Conservation (phyloP, 2,113 vertebrate species). For the Oreochromis spilurus region DNA sequence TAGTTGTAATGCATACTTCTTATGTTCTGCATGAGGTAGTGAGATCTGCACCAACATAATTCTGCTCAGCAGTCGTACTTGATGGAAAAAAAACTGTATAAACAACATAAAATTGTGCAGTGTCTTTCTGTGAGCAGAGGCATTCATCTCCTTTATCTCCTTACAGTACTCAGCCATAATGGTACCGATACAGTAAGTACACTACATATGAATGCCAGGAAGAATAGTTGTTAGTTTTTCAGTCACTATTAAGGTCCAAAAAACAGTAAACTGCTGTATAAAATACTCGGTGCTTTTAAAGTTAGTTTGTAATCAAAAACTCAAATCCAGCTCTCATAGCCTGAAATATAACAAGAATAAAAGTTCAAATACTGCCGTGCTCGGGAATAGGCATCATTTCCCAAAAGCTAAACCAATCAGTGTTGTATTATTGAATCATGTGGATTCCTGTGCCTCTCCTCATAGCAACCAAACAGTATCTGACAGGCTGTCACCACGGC, state of each 20-base stretch:
- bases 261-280: neutral
- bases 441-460: slow-evolving; percentile 37
- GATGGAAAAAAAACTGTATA: neutral
- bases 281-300: neutral
- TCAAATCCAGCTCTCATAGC: neutral
- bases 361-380: neutral
- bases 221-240: neutral
- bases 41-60: neutral
- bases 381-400: neutral
- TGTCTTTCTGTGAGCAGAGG: neutral
- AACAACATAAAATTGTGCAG: neutral
- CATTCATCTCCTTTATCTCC: neutral
- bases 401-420: slow-evolving; percentile 14
- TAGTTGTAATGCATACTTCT: neutral
- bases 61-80: neutral
- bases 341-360: neutral
- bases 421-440: slow-evolving; percentile 24
- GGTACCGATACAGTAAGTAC: neutral
- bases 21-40: neutral
- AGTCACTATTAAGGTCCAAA: neutral
- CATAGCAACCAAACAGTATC: slow-evolving; percentile 43
- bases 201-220: neutral
- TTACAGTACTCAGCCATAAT: neutral
- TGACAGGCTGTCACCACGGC: slow-evolving; percentile 49
- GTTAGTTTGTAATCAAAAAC: neutral